phyloP scores from a whole-genome alignment of 2,888 invertebrate species.

The Lordiphosa andalusiaca region DNA sequence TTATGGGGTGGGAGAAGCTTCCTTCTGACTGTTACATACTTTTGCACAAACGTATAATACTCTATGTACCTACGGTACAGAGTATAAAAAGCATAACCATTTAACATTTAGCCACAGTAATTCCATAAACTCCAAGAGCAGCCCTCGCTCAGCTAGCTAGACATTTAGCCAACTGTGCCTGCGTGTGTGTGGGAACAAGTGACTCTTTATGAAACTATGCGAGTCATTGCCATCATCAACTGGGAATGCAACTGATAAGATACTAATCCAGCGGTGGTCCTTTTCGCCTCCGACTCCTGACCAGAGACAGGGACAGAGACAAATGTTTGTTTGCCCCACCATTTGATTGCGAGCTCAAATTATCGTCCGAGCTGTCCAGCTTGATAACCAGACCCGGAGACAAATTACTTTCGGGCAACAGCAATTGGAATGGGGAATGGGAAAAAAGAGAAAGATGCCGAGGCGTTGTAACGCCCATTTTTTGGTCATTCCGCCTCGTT shows the following conservation, averaged over 20 bases:
- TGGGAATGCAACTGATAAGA: conserved; percentile 32
- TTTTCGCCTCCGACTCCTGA: conserved; percentile 12
- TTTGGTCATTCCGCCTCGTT: conserved; percentile 52
- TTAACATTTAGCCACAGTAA: too few relatives aligned
- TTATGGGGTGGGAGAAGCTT: too few relatives aligned
- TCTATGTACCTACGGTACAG: too few relatives aligned
- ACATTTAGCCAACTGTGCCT: conserved; percentile 33
- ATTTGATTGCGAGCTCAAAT: conserved; percentile 38
- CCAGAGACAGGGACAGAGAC: conserved; percentile 41
- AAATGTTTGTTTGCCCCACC: conserved; percentile 61
- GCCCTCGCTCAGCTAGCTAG: conserved; percentile 23
- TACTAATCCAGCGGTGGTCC: conserved; percentile 46
- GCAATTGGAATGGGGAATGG: too few relatives aligned
- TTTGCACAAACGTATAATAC: too few relatives aligned
- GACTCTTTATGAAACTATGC: conserved; percentile 27
- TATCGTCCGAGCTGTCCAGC: conserved; percentile 20
- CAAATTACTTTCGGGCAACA: conserved; percentile 27
- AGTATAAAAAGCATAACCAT: too few relatives aligned
- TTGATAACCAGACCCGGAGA: conserved; percentile 39
- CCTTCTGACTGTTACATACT: too few relatives aligned
- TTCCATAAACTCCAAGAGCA: background rate
- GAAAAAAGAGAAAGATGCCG: background rate
- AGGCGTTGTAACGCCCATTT: conserved; percentile 30
- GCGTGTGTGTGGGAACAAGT: conserved; percentile 61
- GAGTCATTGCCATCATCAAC: conserved; percentile 45